Conservation (phyloP, 2,797 vertebrate species). For the Lutjanus campechanus region DNA sequence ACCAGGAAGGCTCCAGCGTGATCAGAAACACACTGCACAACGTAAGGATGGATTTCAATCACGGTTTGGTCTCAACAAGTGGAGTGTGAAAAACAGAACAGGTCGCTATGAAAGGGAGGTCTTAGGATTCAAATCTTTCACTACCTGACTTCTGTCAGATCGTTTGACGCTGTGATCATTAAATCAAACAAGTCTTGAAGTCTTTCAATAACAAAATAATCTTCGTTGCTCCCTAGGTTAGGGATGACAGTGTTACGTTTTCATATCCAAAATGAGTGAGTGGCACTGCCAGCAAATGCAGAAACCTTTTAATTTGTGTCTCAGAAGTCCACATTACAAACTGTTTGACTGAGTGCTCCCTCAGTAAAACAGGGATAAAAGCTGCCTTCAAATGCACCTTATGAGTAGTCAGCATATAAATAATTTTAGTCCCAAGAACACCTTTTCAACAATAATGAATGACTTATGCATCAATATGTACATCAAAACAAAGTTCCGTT, state of each 20-base stretch:
- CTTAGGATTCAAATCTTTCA: background rate
- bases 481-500: too few relatives aligned
- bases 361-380: background rate
- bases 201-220: too few relatives aligned
- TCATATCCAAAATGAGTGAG: too few relatives aligned
- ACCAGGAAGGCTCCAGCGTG: background rate
- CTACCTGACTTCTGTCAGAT: too few relatives aligned
- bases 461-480: too few relatives aligned
- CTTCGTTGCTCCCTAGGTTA: too few relatives aligned
- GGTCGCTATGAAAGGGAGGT: background rate
- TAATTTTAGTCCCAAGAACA: too few relatives aligned
- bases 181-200: background rate
- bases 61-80: background rate
- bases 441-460: too few relatives aligned
- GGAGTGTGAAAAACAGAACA: background rate
- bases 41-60: background rate
- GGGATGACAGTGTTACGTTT: background rate
- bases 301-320: background rate
- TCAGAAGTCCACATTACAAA: background rate
- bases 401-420: too few relatives aligned
- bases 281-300: background rate
- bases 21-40: background rate
- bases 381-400: background rate
- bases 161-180: background rate
- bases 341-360: too few relatives aligned